Base-by-base conservation (phyloP, 2,888 invertebrate species). In the Periphyllus acericola region DNA sequence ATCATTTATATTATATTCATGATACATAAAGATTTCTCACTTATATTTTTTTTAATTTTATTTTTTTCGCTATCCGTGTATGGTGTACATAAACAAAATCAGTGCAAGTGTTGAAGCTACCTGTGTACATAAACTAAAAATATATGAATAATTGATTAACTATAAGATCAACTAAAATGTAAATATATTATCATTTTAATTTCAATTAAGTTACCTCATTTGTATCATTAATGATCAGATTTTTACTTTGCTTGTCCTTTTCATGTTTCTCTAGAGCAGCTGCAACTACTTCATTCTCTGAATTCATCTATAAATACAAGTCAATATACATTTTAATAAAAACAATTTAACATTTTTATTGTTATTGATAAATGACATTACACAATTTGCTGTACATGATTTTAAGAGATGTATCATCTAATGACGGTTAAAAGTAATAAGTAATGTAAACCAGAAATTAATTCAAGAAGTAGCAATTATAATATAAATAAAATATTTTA, bases 181-280 rank as follows among this genome's bases (percentile, higher is more conserved):
- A 5, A 4, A 68, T 46, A 40, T 21, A 6, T 40, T 0, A 40
- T 5, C 9, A 25, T 25, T 68, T 81, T n/a, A n/a, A n/a, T 25
- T 36, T 25, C 1, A 68, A 60, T 25, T 52, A 21, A 76, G 1
- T 4, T 74, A 87, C 87, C 87, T 87, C 72, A 25, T 75, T 46
- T 25, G 19, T n/a, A 40, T 75, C 66, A 55, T 36, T 66, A 40
- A 46, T 66, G n/a, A 74, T 32, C 25, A 81, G 75, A 82, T 90
- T 90, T 90, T 90, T 90, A 60, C 89, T 90, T 25, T 90, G 84
- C 82, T 90, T 89, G 46, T 90, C 89, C 46, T 90, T 89, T 83
- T 90, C 89, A 81, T 91, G 91, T 82, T 90, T 90, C 86, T 90
- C 90, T 82, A 91, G 83, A 25, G 91, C 90, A 55, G 89, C 90